Conservation (phyloP, 2,888 invertebrate genomes). For the Rhyacophila evoluta region DNA sequence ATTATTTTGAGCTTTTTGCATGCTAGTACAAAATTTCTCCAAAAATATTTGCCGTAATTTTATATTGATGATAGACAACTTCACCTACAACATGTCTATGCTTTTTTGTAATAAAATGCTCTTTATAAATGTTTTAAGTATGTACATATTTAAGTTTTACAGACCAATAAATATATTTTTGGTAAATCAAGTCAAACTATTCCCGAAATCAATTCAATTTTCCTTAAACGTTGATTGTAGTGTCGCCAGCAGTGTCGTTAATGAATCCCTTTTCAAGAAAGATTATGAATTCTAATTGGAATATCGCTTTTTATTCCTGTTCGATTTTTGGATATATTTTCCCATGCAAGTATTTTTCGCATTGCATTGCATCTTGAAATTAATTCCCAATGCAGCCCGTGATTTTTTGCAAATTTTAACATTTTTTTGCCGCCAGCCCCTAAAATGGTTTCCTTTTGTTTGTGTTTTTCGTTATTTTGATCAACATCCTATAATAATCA, state of each 20-base stretch:
- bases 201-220: background rate
- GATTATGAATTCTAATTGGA: background rate
- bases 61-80: too few species aligned
- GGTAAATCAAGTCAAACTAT: slow-evolving; percentile 15
- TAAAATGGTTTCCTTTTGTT: background rate
- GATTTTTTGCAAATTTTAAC: slow-evolving; percentile 1
- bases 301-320: background rate
- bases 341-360: background rate
- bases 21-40: too few species aligned
- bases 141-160: too few species aligned
- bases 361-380: slow-evolving; percentile 16
- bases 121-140: too few species aligned
- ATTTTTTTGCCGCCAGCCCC: background rate
- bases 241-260: slow-evolving; percentile 2
- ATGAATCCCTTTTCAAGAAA: background rate
- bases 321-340: background rate
- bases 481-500: too few species aligned
- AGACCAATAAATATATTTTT: too few species aligned
- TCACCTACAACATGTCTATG: too few species aligned
- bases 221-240: background rate
- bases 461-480: background rate
- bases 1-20: background rate
- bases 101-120: too few species aligned
- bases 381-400: background rate
- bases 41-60: too few species aligned